These are phyloP conservation scores for Eristalis intricaria DNA, from an alignment of 2,888 invertebrate species.

Conservation along the genomic window DNA sequence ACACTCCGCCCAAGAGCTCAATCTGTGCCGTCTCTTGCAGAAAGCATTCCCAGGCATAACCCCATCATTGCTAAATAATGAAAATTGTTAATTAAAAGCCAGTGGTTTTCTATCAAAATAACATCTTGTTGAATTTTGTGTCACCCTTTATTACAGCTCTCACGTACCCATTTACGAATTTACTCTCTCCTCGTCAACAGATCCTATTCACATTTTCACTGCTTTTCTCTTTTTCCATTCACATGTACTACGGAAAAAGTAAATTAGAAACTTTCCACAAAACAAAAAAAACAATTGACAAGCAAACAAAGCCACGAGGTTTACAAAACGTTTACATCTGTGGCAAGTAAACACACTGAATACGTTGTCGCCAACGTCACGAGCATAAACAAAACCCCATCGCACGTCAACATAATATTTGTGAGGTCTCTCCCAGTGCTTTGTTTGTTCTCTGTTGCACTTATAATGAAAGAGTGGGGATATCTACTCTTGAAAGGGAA, in stretches of 20 bases:
- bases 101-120: no score
- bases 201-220: background rate
- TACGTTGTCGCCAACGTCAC: background rate
- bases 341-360: constrained; percentile 14
- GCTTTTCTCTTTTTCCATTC: background rate
- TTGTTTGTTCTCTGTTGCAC: background rate
- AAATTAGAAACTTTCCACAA: constrained; percentile 1
- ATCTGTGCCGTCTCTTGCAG: no score
- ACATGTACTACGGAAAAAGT: background rate
- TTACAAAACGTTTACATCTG: constrained; percentile 19
- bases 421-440: background rate
- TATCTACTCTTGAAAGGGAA: constrained; percentile 34
- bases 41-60: no score
- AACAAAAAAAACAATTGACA: constrained; percentile 26
- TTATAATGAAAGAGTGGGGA: background rate
- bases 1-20: no score
- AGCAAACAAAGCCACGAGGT: constrained; percentile 18
- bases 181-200: background rate
- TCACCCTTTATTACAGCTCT: background rate
- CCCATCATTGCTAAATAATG: no score
- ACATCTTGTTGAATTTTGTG: background rate
- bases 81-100: no score
- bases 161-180: no score
- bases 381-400: background rate
- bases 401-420: background rate